These are phyloP conservation scores for Myrmecophaga tridactyla DNA, from an alignment of 2,113 vertebrate genomes.

Conservation along the genomic window DNA sequence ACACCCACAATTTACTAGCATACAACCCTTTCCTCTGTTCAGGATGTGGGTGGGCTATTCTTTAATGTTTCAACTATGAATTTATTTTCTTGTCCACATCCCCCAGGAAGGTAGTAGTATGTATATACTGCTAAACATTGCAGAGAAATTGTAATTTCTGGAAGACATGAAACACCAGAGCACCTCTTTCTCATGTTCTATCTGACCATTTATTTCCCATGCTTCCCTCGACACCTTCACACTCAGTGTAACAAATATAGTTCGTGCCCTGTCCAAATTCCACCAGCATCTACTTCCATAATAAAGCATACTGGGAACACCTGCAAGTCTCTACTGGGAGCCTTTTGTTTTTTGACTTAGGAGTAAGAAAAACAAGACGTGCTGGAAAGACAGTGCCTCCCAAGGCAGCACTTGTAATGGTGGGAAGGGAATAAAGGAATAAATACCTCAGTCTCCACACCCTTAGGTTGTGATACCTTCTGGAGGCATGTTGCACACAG, in stretches of 20 bases:
- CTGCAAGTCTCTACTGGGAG: background rate
- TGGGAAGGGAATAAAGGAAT: background rate
- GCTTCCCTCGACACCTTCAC: background rate
- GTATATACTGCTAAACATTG: background rate
- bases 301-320: background rate
- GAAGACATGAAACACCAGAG: background rate
- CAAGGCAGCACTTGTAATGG: background rate
- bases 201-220: background rate
- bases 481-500: fast-evolving
- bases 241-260: background rate
- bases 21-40: background rate
- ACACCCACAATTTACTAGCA: background rate
- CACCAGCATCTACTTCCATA: background rate
- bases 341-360: background rate
- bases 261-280: background rate
- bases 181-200: background rate
- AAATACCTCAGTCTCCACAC: background rate
- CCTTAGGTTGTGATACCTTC: background rate
- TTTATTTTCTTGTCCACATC: background rate
- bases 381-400: background rate
- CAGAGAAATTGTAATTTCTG: background rate
- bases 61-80: background rate
- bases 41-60: background rate
- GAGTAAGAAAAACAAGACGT: background rate
- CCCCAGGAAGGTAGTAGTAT: background rate